Conservation (phyloP, 2,888 invertebrate genomes). For the Leptinotarsa peninsularis region DNA sequence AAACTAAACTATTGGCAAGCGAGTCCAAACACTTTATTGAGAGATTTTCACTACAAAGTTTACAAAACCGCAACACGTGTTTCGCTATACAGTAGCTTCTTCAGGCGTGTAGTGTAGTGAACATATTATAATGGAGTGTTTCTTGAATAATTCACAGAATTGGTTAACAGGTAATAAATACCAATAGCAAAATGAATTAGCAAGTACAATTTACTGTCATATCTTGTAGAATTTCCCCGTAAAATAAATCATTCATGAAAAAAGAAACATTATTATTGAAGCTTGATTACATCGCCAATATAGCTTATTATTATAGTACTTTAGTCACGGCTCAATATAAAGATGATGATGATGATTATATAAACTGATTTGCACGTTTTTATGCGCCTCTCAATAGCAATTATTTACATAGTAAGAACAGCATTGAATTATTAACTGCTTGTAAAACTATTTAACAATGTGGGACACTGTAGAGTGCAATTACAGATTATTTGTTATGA, state of each 20-base stretch:
- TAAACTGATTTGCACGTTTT: conserved; percentile 6
- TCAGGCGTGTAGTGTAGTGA: too few relatives aligned
- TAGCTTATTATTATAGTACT: not conserved
- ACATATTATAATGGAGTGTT: too few relatives aligned
- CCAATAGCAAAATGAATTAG: too few relatives aligned
- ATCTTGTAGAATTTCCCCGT: not conserved
- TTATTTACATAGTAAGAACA: not conserved
- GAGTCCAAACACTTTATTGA: too few relatives aligned
- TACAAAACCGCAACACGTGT: too few relatives aligned
- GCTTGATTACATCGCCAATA: not conserved
- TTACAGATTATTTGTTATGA: not conserved
- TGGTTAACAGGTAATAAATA: too few relatives aligned
- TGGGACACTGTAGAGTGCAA: too few relatives aligned
- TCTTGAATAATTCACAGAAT: too few relatives aligned
- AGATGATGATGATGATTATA: conserved; percentile 11
- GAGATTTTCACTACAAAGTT: too few relatives aligned
- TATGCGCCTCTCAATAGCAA: not conserved
- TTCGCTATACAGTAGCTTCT: too few relatives aligned
- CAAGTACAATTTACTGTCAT: too few relatives aligned
- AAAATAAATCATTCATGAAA: not conserved
- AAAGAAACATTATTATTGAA: not conserved
- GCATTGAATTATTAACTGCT: not conserved
- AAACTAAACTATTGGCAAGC: too few relatives aligned
- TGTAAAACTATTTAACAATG: not conserved
- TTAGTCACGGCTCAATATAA: conserved; percentile 4